phyloP scores from a whole-genome alignment of 2,888 invertebrate species.

The Oligia latruncula region DNA sequence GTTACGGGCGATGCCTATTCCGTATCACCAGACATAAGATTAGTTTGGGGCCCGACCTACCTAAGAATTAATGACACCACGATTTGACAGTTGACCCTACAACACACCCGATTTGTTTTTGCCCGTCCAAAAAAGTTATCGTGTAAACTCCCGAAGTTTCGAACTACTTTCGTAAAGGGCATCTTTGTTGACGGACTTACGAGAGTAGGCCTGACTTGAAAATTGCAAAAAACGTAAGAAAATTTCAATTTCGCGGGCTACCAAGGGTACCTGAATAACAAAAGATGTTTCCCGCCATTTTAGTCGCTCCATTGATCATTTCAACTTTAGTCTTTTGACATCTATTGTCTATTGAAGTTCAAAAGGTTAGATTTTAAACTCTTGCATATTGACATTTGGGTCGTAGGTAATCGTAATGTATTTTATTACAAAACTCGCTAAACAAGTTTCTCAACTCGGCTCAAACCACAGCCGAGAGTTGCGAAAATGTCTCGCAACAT shows the following conservation, averaged over 20 bases:
- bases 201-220: too few species aligned
- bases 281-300: neutral
- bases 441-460: slow-evolving; percentile 49
- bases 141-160: too few species aligned
- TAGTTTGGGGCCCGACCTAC: too few species aligned
- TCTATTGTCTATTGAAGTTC: neutral
- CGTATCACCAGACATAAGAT: too few species aligned
- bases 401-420: slow-evolving; percentile 31
- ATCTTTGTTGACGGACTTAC: too few species aligned
- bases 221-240: neutral
- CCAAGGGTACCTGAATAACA: neutral
- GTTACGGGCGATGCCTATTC: too few species aligned
- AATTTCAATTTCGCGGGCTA: neutral
- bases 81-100: too few species aligned
- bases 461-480: slow-evolving; percentile 21
- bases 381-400: slow-evolving; percentile 46
- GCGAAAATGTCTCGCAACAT: slow-evolving; percentile 45
- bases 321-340: slow-evolving; percentile 44
- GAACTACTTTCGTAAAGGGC: too few species aligned
- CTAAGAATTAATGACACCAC: too few species aligned
- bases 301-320: neutral
- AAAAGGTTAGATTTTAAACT: slow-evolving; percentile 14
- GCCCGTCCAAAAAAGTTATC: too few species aligned
- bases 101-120: too few species aligned
- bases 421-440: slow-evolving; percentile 52